A percentile compares a stretch with the other conserved stretches of the same genome.
phyloP scores from a whole-genome alignment of 2,797 vertebrate species.

The Pachyuromys duprasi region DNA sequence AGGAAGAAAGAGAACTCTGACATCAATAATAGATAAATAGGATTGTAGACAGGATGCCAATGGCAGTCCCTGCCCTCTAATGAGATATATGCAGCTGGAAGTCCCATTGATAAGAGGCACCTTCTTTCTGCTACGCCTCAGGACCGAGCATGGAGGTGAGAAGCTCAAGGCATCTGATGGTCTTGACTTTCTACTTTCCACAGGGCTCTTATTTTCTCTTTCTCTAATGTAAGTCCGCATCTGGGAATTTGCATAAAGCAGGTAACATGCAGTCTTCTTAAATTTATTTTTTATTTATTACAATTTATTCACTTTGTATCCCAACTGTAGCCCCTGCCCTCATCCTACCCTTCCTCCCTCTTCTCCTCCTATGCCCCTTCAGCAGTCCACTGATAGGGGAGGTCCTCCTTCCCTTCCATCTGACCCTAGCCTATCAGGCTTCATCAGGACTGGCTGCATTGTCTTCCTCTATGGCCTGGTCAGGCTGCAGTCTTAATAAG shows the following conservation, averaged over 20 bases:
- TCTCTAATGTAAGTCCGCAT: background rate
- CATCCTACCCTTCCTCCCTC: too few species aligned
- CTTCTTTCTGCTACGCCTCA: conserved; percentile 72
- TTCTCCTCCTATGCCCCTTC: too few species aligned
- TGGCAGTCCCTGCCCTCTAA: conserved; percentile 66
- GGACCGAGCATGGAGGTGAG: conserved; percentile 73
- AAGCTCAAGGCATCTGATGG: conserved; percentile 70
- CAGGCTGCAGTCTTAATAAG: background rate
- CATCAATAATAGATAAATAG: conserved; percentile 61
- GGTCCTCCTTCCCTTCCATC: too few species aligned
- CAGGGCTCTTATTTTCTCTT: background rate
- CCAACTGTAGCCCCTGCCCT: too few species aligned
- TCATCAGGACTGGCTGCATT: too few species aligned
- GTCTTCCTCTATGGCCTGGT: too few species aligned
- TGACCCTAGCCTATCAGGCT: too few species aligned
- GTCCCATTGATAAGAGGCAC: conserved; percentile 70
- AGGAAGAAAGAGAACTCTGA: background rate
- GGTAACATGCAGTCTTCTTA: conserved; percentile 35
- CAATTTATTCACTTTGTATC: too few species aligned
- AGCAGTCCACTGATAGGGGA: too few species aligned
- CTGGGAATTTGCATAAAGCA: conserved; percentile 27
- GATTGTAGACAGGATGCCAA: background rate
- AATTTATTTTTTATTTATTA: too few species aligned
- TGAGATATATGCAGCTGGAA: conserved; percentile 40
- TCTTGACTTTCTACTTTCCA: conserved; percentile 58